Evolutionary conservation across 2,797 vertebrate genomes (phyloP), one percentile per base, ranked within the genome.

Genomic region (Clarias platycephalus): DNA sequence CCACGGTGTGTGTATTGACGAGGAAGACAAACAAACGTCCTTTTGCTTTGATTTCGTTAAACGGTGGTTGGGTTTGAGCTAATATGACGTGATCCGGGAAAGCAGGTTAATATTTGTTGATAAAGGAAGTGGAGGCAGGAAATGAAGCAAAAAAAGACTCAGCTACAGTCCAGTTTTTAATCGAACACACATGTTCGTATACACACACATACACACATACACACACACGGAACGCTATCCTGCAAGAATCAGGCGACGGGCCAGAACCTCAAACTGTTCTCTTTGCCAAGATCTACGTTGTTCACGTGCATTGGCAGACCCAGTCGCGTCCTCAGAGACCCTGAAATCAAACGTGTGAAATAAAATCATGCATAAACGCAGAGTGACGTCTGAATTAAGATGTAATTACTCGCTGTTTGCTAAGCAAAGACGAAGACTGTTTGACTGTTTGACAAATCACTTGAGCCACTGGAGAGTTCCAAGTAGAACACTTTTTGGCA

Each of bases 321-420:
- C 24, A 60, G 80, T 55, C 75, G 57, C 20, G 62, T 85, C 81
- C 82, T 62, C 67, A 62, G 81, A 84, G 79, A 80, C 49, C 66
- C 79, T 86, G 79, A 71, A 87, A 91, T 89, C 82, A 87, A 91
- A 89, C 68, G 85, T 60, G 81, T 81, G 72, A 82, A 57, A 86
- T 77, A 88, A 87, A 86, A 86, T 92, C 88, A 71, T 90, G 90
- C 91, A 90, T 89, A 91, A 90, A 91, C 89, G 85, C 87, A 88
- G 34, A 87, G 89, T 0, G 72, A 92, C 88, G 15, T 5, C 22
- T 87, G 87, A 92, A 91, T 89, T 90, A 91, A 90, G 88, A 88
- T 83, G 89, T 88, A 91, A 90, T 91, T 91, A 90, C 92, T 91
- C 87, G 68, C 84, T 85, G 72, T 90, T 91, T 91, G 86, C 84